Percentiles rank a stretch among this genome's conserved stretches.
phyloP scores from a whole-genome alignment of 2,888 invertebrate species.

The Acanthococcus lagerstroemiae region DNA sequence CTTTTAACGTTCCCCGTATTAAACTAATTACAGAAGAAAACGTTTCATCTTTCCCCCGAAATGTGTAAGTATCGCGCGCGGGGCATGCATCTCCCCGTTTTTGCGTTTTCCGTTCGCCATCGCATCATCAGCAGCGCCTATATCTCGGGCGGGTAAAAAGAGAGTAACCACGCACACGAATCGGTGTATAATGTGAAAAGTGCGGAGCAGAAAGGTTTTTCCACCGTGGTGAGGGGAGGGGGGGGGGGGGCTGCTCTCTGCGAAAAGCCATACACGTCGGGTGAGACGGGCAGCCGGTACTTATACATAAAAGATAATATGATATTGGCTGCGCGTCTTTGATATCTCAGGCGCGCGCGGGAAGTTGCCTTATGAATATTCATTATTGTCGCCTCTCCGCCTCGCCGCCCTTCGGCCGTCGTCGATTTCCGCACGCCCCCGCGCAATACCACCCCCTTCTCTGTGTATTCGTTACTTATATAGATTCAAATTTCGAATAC shows the following conservation, averaged over 20 bases:
- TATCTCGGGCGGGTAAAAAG: not conserved
- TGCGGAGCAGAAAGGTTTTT: conserved; percentile 19
- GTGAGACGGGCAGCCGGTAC: conserved; percentile 7
- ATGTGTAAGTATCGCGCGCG: no score
- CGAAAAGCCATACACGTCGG: not conserved
- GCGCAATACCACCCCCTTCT: not conserved
- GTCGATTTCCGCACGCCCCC: conserved; percentile 26
- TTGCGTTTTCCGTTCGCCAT: no score
- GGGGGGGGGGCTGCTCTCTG: no score
- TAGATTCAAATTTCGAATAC: conserved; percentile 31
- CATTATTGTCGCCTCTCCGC: conserved; percentile 31
- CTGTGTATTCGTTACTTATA: conserved; percentile 27
- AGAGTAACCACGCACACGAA: conserved; percentile 24
- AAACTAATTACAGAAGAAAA: conserved; percentile 26
- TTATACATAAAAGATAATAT: conserved; percentile 33
- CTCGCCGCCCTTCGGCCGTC: conserved; percentile 14
- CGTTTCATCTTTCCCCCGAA: conserved; percentile 22
- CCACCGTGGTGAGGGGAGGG: not conserved
- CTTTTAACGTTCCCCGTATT: conserved; percentile 22
- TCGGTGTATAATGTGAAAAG: conserved; percentile 21
- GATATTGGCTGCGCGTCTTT: conserved; percentile 33
- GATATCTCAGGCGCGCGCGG: conserved; percentile 14
- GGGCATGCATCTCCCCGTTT: not conserved
- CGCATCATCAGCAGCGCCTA: not conserved
- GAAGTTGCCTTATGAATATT: conserved; percentile 33